phyloP scores from a whole-genome alignment of 2,888 invertebrate genomes.

The Podotricha telesiphe region DNA sequence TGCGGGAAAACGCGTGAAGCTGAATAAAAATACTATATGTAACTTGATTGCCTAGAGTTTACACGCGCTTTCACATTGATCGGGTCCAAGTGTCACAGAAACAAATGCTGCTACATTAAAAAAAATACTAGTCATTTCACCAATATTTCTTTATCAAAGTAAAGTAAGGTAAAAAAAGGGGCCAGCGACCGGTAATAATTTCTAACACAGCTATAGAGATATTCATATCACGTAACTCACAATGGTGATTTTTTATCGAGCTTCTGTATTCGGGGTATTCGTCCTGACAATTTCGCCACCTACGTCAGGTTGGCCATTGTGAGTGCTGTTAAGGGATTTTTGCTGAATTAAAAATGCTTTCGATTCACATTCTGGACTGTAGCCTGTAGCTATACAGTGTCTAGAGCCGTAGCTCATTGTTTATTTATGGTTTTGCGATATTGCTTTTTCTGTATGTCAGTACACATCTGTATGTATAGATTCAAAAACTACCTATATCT shows the following conservation, averaged over 20 bases:
- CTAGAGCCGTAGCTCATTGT: conserved; percentile 6
- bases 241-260: conserved; percentile 65
- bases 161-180: conserved; percentile 28
- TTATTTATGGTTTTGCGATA: conserved; percentile 17
- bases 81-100: too few species aligned
- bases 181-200: conserved; percentile 58
- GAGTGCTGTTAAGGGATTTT: conserved; percentile 42
- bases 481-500: too few species aligned
- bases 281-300: conserved; percentile 50
- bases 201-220: conserved; percentile 56
- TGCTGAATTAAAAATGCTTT: conserved; percentile 41
- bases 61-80: too few species aligned
- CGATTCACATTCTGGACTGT: conserved; percentile 31
- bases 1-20: too few species aligned
- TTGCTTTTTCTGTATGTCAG: neutral
- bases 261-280: conserved; percentile 55
- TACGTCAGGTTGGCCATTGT: conserved; percentile 46
- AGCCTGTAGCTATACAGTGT: neutral
- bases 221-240: conserved; percentile 69
- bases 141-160: conserved; percentile 7
- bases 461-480: too few species aligned
- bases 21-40: too few species aligned
- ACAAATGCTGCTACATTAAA: neutral
- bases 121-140: conserved; percentile 14
- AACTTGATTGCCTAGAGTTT: neutral